A percentile compares a stretch with the other conserved stretches of the same genome.
phyloP scores from a whole-genome alignment of 2,113 vertebrate genomes.

The Leptodactylus fuscus region DNA sequence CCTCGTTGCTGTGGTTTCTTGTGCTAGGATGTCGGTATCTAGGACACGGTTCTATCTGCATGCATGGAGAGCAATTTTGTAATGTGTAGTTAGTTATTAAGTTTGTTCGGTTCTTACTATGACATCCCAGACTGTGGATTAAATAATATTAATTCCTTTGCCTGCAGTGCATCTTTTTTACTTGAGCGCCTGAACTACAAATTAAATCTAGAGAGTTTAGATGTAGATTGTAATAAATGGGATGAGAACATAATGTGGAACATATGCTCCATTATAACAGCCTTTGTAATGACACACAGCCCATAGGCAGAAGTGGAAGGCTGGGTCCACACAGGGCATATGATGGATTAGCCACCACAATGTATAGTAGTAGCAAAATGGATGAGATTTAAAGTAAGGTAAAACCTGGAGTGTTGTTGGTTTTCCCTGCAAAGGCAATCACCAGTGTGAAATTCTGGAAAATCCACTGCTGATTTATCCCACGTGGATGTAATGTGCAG shows the following conservation, averaged over 20 bases:
- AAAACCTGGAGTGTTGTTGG: too few relatives aligned
- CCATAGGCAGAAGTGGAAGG: background rate
- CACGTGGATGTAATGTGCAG: too few relatives aligned
- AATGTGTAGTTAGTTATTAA: slow-evolving; percentile 32
- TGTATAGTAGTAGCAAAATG: too few relatives aligned
- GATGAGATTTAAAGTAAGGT: too few relatives aligned
- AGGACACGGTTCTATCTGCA: slow-evolving; percentile 23
- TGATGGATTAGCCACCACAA: too few relatives aligned
- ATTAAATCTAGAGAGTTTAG: background rate
- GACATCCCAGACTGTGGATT: slow-evolving; percentile 5
- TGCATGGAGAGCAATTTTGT: background rate
- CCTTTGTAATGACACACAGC: background rate
- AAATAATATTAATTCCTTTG: slow-evolving; percentile 21
- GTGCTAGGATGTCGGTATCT: slow-evolving; percentile 21
- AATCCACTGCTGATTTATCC: too few relatives aligned
- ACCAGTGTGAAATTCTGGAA: too few relatives aligned
- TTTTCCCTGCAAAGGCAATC: too few relatives aligned
- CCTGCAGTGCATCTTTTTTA: background rate
- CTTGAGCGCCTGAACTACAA: background rate
- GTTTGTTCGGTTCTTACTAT: slow-evolving; percentile 9
- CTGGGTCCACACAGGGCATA: too few relatives aligned
- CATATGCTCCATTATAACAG: background rate
- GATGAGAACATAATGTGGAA: background rate
- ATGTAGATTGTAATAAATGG: background rate
- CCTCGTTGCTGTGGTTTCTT: slow-evolving; percentile 2